Percentiles rank a stretch among this genome's conserved stretches.
phyloP scores from a whole-genome alignment of 2,888 invertebrate genomes.

The Prenolepis imparis region DNA sequence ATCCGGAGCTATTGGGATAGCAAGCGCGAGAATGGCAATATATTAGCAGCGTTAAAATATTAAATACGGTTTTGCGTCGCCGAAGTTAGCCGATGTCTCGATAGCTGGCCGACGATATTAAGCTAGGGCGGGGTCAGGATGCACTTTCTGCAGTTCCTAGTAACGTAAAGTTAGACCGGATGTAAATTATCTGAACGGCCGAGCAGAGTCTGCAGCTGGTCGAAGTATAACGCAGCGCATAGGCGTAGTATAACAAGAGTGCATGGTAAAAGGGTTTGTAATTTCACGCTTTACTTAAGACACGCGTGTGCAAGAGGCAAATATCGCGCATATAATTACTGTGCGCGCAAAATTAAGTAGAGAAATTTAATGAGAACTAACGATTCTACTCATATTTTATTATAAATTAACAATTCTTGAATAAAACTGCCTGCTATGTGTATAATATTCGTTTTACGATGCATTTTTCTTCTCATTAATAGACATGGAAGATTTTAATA shows the following conservation, averaged over 20 bases:
- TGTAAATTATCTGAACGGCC: slow-evolving; percentile 56
- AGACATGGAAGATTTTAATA: not conserved
- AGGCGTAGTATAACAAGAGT: not conserved
- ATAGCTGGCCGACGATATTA: slow-evolving; percentile 54
- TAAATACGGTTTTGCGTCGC: slow-evolving; percentile 25
- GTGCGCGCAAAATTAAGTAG: not conserved
- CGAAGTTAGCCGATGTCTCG: slow-evolving; percentile 37
- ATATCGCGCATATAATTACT: not conserved
- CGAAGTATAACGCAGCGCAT: slow-evolving; percentile 3
- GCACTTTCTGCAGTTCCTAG: slow-evolving; percentile 54
- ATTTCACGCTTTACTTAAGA: not conserved
- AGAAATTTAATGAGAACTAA: not conserved
- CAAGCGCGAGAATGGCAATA: not conserved
- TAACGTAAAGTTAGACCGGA: slow-evolving; percentile 50
- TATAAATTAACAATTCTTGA: not conserved
- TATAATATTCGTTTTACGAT: not conserved
- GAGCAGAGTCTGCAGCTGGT: slow-evolving; percentile 11
- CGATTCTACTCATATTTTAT: not conserved
- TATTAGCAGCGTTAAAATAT: slow-evolving; percentile 42
- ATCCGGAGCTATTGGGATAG: slow-evolving; percentile 4
- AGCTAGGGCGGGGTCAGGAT: slow-evolving; percentile 21
- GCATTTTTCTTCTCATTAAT: not conserved
- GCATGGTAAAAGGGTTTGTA: slow-evolving; percentile 16
- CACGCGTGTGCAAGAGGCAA: not conserved
- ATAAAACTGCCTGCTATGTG: not conserved